A percentile compares a stretch with the other conserved stretches of the same genome.
Evolutionary conservation across 2,888 invertebrate species (phyloP).

Genomic region (Lycia hirtaria): DNA sequence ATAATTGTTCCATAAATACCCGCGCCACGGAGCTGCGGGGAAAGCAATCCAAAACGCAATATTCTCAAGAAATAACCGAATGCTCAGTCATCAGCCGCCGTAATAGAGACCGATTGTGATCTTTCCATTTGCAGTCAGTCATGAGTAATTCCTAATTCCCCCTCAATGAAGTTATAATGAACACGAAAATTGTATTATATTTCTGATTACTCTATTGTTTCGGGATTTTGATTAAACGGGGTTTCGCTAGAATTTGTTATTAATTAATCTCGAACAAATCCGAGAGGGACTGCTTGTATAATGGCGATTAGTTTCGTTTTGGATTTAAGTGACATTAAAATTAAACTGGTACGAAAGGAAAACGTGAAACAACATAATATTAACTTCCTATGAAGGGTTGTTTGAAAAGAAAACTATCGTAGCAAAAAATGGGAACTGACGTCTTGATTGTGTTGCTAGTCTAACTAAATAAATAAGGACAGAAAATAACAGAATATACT

Average conservation of each 20-base stretch:
- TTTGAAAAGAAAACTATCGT: too few species aligned
- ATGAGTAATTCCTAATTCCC: conserved; percentile 62
- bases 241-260: conserved; percentile 57
- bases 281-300: conserved; percentile 58
- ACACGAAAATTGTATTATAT: conserved; percentile 75
- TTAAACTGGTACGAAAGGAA: background rate
- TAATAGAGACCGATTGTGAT: conserved; percentile 76
- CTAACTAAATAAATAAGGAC: too few species aligned
- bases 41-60: conserved; percentile 35
- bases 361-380: too few species aligned
- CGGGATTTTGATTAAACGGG: conserved; percentile 71
- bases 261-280: conserved; percentile 60
- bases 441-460: too few species aligned
- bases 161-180: conserved; percentile 73
- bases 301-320: conserved; percentile 49
- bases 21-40: conserved; percentile 10
- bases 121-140: conserved; percentile 79
- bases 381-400: too few species aligned
- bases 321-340: conserved; percentile 29
- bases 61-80: conserved; percentile 31
- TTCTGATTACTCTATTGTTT: conserved; percentile 78
- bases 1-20: conserved; percentile 30
- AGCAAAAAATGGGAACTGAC: too few species aligned
- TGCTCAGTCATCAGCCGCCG: conserved; percentile 57
- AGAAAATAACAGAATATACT: too few species aligned